Base-by-base conservation (phyloP, 2,888 invertebrate species). In the Scaptomyza reducta region DNA sequence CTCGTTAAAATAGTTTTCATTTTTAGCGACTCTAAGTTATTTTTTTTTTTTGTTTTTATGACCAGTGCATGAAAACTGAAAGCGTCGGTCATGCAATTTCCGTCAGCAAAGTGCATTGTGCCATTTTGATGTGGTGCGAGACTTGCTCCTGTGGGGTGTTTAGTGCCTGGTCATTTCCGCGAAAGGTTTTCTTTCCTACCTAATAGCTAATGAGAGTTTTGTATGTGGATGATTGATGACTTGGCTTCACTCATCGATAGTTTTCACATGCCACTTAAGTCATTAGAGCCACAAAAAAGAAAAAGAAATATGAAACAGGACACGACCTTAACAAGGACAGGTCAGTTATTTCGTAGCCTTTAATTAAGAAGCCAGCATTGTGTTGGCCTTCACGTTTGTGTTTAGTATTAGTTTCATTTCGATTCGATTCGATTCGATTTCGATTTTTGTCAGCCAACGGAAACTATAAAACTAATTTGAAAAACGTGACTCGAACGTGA, bases 11-110 rank as follows among this genome's bases (percentile, higher is more conserved):
- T 22, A 51, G 47, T 50, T 61, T 55, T 58, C 35, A 55, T 64
- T 64, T 66, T 60, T 49, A 45, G 45, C 54, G 29, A 62, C 41
- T 49, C 10, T 38, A n/a, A 11, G 14, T 33, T 33, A 33, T 40
- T 55, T 42, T 38, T 55, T 42, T 38, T 42, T 18, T 53, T 31
- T 2, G 27, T 54, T 62, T 54, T 33, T 40, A 22, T 60, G 45
- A 42, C 13, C 25, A 35, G 31, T 47, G 61, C 49, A 49, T 49
- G 47, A 53, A 67, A 72, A 72, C 57, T 53, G 59, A 79, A 79
- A 79, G 65, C 76, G 61, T 68, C 69, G 63, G 68, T 70, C 77
- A 77, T 79, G 77, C 76, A 79, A 77, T 72, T 66, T 69, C 74
- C 63, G 78, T 44, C 66, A 22, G 44, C 50, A 71, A 71, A 77